Base-by-base conservation (phyloP, 2,797 vertebrate species). In the Alfaro cultratus region DNA sequence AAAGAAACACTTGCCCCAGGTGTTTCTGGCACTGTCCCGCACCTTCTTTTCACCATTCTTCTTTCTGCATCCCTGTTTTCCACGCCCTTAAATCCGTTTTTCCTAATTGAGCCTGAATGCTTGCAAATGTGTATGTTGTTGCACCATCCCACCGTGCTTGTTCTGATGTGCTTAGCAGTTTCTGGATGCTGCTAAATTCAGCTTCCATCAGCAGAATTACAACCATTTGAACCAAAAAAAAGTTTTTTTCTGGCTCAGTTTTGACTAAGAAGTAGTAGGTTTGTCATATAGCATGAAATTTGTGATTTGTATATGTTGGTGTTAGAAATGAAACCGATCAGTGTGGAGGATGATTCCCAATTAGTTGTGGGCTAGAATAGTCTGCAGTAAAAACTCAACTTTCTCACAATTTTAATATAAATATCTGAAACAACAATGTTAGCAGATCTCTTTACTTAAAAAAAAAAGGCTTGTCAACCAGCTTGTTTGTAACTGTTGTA, bases 1-100 rank as follows among this genome's bases (percentile, higher is more conserved):
- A 91, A 86, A 86, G 88, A 83, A 89, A 62, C 86, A 81, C 84
- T 92, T 88, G 94, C 95, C 94, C 81, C 90, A 46, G 91, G 95
- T 93, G 87, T 83, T 93, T 91, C 88, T 95, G 94, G 94, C 92
- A 80, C 71, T 60, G 70, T 68, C 75, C 74, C 64, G 43, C 71
- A 79, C 86, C 83, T 86, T 91, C 89, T 53, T 83, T 79, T 84
- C 53, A 49, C 55, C 51, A 23, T 23, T 73, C 75, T 74, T 49
- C 81, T 85, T 49, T 88, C 72, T 86, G 76, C 78, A 1, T 83
- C 78, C 79, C 80, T 86, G 85, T 86, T 93, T 71, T 89, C 87
- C 85, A 89, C 77, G 49, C 85, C 84, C 74, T 84, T 73, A 77
- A 77, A 84, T 79, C 85, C 75, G 94, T 90, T 75, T 29, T 51